These are phyloP conservation scores for Erpetoichthys calabaricus DNA, from an alignment of 2,797 vertebrate genomes.

Conservation along the genomic window DNA sequence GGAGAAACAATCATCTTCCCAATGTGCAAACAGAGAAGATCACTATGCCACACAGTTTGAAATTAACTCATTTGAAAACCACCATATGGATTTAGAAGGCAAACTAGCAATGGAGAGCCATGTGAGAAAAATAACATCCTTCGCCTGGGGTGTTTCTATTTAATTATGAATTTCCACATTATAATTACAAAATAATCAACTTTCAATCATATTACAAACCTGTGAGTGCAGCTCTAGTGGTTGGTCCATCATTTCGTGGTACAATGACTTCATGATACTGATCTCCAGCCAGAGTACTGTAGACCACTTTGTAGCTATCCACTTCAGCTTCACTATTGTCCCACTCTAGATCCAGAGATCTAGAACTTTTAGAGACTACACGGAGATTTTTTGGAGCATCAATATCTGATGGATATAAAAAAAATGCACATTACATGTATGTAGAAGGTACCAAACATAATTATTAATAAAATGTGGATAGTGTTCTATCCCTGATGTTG, in stretches of 20 bases:
- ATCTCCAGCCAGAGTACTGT: slow-evolving; percentile 88
- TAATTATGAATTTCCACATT: fast-evolving
- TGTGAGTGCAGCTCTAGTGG: slow-evolving; percentile 62
- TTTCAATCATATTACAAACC: slow-evolving; percentile 39
- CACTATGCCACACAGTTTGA: no score
- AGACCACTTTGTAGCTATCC: slow-evolving; percentile 78
- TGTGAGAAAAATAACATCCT: background rate
- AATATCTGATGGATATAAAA: slow-evolving; percentile 65
- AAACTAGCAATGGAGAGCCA: background rate
- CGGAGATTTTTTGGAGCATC: slow-evolving; percentile 91
- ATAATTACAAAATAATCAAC: background rate
- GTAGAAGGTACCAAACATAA: background rate
- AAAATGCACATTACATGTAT: slow-evolving; percentile 9
- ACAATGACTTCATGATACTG: slow-evolving; percentile 82
- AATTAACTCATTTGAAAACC: no score
- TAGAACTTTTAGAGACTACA: slow-evolving; percentile 65
- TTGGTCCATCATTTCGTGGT: slow-evolving; percentile 54
- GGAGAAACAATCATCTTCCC: no score
- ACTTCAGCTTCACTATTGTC: slow-evolving; percentile 92
- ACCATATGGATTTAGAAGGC: no score
- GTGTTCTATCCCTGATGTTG: background rate
- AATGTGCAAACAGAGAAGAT: no score
- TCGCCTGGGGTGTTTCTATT: no score
- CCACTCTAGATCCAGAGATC: slow-evolving; percentile 78
- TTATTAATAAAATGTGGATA: background rate